phyloP scores from a whole-genome alignment of 2,797 vertebrate species.

The Microctenopoma steveboyesi region DNA sequence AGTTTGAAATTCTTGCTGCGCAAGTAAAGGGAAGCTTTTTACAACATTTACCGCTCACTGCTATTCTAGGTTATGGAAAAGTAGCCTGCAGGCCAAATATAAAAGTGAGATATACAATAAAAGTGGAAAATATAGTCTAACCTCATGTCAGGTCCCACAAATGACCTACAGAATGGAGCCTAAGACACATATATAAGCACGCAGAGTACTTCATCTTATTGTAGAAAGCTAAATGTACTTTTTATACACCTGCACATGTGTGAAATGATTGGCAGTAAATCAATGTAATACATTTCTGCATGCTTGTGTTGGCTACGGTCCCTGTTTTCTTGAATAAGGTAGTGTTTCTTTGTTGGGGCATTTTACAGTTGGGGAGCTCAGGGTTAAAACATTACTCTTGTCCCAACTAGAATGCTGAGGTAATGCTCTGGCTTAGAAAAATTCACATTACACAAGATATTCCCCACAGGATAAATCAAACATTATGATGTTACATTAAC shows the following conservation, averaged over 20 bases:
- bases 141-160: conserved; percentile 67
- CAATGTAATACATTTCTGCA: conserved; percentile 77
- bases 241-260: conserved; percentile 81
- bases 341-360: conserved; percentile 73
- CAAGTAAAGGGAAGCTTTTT: conserved; percentile 48
- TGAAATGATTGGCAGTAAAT: conserved; percentile 81
- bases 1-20: conserved; percentile 41
- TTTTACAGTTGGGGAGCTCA: conserved; percentile 61
- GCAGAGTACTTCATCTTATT: conserved; percentile 77
- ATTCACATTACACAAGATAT: conserved; percentile 71
- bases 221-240: conserved; percentile 66
- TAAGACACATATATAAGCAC: conserved; percentile 64
- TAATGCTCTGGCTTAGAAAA: conserved; percentile 71
- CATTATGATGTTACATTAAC: conserved; percentile 69
- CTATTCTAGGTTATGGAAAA: conserved; percentile 65
- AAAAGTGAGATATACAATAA: conserved; percentile 59
- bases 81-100: conserved; percentile 67
- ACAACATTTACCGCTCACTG: conserved; percentile 60
- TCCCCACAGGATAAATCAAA: conserved; percentile 76
- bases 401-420: conserved; percentile 77
- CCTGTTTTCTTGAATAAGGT: conserved; percentile 76
- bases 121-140: conserved; percentile 76
- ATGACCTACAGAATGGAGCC: conserved; percentile 65
- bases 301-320: conserved; percentile 80
- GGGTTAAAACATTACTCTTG: conserved; percentile 78